Conservation (phyloP, 2,113 vertebrate genomes). For the Azemiops feae region DNA sequence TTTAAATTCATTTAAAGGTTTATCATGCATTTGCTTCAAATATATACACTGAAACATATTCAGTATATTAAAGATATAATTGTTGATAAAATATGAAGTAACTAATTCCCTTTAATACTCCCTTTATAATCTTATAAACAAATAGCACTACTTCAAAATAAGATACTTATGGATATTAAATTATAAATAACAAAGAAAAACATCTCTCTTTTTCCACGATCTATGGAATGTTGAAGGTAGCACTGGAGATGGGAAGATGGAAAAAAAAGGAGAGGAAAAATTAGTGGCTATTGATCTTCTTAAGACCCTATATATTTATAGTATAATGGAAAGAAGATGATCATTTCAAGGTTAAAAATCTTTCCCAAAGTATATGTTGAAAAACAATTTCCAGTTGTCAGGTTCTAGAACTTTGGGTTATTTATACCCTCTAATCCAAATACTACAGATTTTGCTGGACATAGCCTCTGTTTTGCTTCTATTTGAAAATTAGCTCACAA, state of each 20-base stretch:
- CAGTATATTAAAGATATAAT: neutral
- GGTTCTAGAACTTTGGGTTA: neutral
- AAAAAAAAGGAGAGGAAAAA: neutral
- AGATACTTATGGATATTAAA: neutral
- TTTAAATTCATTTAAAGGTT: neutral
- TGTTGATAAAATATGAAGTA: neutral
- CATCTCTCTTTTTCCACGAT: neutral
- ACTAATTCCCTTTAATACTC: neutral
- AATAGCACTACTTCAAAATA: neutral
- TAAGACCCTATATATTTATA: neutral
- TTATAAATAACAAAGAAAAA: neutral
- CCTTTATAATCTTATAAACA: neutral
- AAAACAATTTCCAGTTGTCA: neutral
- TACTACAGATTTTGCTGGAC: neutral
- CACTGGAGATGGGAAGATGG: neutral
- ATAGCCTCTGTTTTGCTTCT: neutral
- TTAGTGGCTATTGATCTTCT: neutral
- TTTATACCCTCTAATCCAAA: neutral
- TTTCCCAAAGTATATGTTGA: neutral
- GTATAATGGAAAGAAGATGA: neutral
- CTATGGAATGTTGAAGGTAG: neutral
- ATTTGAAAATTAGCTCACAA: conserved; percentile 28
- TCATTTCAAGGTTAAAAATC: neutral
- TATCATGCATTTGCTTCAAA: neutral
- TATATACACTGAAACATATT: neutral